phyloP scores from a whole-genome alignment of 92 coral and sea anemone species.

The Bergia puertoricense region DNA sequence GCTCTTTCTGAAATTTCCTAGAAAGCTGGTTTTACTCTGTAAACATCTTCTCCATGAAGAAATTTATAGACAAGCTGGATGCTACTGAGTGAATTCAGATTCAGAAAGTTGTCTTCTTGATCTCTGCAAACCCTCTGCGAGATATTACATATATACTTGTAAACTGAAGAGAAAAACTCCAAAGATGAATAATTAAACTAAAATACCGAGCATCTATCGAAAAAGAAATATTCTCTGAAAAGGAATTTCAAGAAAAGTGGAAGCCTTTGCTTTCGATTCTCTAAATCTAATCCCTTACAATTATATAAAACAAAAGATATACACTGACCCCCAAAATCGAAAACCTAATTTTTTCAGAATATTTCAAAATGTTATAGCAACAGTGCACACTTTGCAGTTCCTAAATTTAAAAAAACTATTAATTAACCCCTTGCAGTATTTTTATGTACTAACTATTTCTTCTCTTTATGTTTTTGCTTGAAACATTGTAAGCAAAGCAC shows the following conservation, averaged over 20 bases:
- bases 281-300: not conserved
- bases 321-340: no score
- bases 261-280: no score
- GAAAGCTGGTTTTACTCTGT: not conserved
- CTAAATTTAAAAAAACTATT: not conserved
- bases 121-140: no score
- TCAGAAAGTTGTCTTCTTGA: not conserved
- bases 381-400: not conserved
- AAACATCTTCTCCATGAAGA: no score
- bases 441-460: no score
- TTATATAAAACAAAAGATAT: not conserved
- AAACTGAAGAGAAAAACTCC: not conserved
- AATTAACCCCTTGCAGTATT: not conserved
- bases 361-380: not conserved
- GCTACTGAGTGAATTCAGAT: not conserved
- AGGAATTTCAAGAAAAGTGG: no score
- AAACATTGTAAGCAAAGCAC: not conserved
- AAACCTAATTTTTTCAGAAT: not conserved
- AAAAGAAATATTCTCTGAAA: no score
- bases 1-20: no score
- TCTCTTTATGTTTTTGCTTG: no score
- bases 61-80: not conserved
- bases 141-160: no score
- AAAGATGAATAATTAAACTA: not conserved
- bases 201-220: not conserved